Evolutionary conservation across 2,797 vertebrate species (phyloP).

Genomic region (Peromyscus nudipes): DNA sequence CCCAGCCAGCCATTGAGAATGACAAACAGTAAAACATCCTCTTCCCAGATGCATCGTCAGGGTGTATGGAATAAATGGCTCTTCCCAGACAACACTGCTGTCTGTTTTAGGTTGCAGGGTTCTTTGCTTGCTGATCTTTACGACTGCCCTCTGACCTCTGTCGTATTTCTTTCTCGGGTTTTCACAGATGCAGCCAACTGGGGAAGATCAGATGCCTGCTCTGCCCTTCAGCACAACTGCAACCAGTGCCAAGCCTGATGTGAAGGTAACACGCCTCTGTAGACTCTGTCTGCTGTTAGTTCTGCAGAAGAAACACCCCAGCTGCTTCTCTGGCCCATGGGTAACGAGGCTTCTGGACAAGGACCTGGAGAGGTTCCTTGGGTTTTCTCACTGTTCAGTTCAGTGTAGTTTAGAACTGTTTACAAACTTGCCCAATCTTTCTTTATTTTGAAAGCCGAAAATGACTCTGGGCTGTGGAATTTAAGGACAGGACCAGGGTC

Average conservation of each 20-base stretch:
- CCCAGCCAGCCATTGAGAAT: neutral
- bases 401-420: neutral
- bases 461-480: neutral
- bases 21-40: neutral
- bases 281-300: neutral
- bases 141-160: neutral
- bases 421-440: neutral
- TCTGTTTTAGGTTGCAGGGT: no score
- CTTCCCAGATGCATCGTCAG: accelerated
- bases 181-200: neutral
- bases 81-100: accelerated
- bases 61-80: accelerated
- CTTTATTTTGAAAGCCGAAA: neutral
- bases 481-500: neutral
- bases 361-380: neutral
- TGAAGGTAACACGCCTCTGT: neutral
- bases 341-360: no score
- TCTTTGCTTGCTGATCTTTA: neutral
- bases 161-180: accelerated
- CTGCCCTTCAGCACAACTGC: accelerated
- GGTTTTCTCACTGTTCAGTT: neutral
- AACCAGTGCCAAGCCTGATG: accelerated
- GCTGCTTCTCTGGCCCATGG: no score
- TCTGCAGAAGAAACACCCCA: neutral
- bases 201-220: neutral